These are phyloP conservation scores for Spinus olivaceus DNA, from an alignment of 2,797 vertebrate species.

Conservation along the genomic window DNA sequence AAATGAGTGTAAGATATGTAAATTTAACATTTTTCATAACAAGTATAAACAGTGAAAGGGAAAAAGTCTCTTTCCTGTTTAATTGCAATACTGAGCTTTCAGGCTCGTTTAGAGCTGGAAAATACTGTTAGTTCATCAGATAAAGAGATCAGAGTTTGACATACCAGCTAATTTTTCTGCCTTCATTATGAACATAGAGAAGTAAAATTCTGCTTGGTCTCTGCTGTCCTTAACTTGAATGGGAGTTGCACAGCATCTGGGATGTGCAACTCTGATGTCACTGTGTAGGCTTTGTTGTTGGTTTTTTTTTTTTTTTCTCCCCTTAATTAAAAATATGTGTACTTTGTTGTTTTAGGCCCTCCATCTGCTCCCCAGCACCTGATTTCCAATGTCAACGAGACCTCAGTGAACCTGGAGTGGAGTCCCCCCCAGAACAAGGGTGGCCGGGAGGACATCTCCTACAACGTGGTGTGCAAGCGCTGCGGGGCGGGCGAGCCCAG, in stretches of 20 bases:
- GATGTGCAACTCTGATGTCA: neutral
- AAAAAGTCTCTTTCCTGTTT: neutral
- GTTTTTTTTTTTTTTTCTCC: neutral
- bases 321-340: neutral
- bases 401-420: conserved; percentile 96
- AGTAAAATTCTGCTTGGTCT: neutral
- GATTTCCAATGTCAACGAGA: conserved; percentile 98
- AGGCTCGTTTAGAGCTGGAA: neutral
- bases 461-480: conserved; percentile 92
- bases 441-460: conserved; percentile 91
- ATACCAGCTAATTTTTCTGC: neutral
- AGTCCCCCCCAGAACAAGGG: conserved; percentile 87
- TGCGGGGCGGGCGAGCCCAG: conserved; percentile 82
- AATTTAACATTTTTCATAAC: neutral
- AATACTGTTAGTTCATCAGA: neutral
- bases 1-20: neutral
- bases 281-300: too few relatives aligned
- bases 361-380: conserved; percentile 91
- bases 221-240: neutral
- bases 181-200: neutral
- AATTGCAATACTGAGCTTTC: neutral
- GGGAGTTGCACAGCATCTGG: accelerated
- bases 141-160: neutral
- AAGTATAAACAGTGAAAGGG: neutral
- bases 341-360: conserved; percentile 78